Percentiles rank a stretch among this genome's conserved stretches.
phyloP scores from a whole-genome alignment of 2,113 vertebrate genomes.

The Megalops atlanticus region DNA sequence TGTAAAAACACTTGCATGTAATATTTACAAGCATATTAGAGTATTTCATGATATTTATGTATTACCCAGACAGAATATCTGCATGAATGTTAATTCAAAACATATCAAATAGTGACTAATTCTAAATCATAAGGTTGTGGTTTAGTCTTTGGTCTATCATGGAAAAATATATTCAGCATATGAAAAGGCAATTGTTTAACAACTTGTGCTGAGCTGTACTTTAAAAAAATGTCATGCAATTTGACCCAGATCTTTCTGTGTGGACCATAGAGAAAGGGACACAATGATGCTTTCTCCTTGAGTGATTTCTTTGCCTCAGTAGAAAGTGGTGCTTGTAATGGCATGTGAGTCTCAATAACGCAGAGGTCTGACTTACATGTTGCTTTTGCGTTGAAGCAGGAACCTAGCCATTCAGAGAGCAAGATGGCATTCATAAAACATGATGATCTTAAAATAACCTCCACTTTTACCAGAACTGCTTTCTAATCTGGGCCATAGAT shows the following conservation, averaged over 20 bases:
- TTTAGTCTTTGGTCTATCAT: no score
- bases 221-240: background rate
- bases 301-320: background rate
- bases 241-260: background rate
- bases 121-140: no score
- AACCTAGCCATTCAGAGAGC: background rate
- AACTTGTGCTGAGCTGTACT: no score
- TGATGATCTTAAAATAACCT: conserved; percentile 4
- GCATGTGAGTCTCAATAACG: background rate
- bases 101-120: no score
- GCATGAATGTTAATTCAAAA: no score
- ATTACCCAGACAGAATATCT: no score
- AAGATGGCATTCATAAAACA: conserved; percentile 8
- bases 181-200: background rate
- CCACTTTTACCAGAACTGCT: background rate
- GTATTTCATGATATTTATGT: no score
- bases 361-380: background rate
- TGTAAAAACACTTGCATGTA: no score
- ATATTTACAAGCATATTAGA: no score
- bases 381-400: background rate
- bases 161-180: no score
- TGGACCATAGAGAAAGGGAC: background rate
- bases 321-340: background rate
- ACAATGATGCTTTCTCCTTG: background rate
- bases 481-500: background rate